phyloP scores from a whole-genome alignment of 2,797 vertebrate species.

The Cyclura pinguis region DNA sequence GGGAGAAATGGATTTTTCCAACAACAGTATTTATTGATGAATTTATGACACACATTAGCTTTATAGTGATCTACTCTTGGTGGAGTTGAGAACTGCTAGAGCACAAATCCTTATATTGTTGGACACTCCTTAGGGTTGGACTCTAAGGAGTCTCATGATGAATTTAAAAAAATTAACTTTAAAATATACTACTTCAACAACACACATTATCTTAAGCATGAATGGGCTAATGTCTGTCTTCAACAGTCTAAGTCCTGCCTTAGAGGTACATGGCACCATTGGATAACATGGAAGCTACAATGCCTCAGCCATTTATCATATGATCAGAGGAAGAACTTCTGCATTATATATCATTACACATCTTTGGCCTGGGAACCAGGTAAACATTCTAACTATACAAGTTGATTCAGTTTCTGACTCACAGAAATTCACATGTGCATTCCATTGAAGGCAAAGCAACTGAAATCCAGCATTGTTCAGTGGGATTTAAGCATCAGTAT shows the following conservation, averaged over 20 bases:
- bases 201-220: not conserved
- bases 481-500: not conserved
- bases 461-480: not conserved
- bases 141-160: too few species aligned
- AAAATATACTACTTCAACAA: too few species aligned
- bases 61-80: too few species aligned
- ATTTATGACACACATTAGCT: too few species aligned
- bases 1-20: too few species aligned
- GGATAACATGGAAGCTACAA: not conserved
- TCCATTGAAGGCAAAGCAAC: constrained; percentile 3
- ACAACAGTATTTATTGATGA: too few species aligned
- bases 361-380: not conserved
- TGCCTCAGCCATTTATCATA: not conserved
- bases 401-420: not conserved
- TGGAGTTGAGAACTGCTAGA: too few species aligned
- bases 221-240: not conserved
- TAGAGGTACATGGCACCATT: not conserved
- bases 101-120: too few species aligned
- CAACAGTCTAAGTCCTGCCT: not conserved
- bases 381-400: not conserved
- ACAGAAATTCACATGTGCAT: not conserved
- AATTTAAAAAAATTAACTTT: too few species aligned
- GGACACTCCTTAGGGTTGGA: too few species aligned
- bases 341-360: not conserved
- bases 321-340: not conserved